Evolutionary conservation across 2,797 vertebrate species (phyloP), one percentile per base, ranked within the genome.

Genomic region (Tamandua tetradactyla): DNA sequence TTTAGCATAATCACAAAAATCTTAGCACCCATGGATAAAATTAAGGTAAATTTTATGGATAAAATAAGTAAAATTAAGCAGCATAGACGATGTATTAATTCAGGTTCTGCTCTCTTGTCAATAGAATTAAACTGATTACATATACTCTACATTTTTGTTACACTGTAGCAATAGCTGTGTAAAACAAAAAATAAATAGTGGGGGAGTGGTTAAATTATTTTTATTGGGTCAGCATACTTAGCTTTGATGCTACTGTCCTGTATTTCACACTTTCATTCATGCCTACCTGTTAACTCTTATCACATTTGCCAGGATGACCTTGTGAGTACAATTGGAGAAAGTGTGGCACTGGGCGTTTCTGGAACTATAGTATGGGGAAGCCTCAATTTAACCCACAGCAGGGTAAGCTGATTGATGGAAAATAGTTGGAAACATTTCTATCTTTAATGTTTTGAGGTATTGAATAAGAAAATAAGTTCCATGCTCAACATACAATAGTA

Each of bases 321-420:
- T 89, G 98, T 98, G 92, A 98, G 98, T 95, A 99, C 98, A 15
- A 61, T 99, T 0, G 99, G 99, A 69, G 99, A 99, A 98, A 98
- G 97, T 85, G 97, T 98, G 85, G 98, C 99, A 23, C 96, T 99
- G 88, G 99, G 99, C 69, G 98, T 96, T 22, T 98, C 99, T 88
- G 99, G 99, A 89, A 97, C 98, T n/a, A 87, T 99, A 40, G 97
- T 99, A 69, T 99, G 99, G 99, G 99, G 99, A 86, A 98, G 96
- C 84, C n/a, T 97, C 96, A 97, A 97, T 93, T 95, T 98, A 96
- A 98, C 96, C 86, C 82, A 76, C 94, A 98, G 2, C 93, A 84
- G 91, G 98, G 98, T 98, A 98, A 96, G 97, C 76, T 87, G 92
- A 96, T 79, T 74, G 83, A 55, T 55, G 20, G 18, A 55, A 55